phyloP scores from a whole-genome alignment of 2,888 invertebrate species.

The Tupiocoris notatus region DNA sequence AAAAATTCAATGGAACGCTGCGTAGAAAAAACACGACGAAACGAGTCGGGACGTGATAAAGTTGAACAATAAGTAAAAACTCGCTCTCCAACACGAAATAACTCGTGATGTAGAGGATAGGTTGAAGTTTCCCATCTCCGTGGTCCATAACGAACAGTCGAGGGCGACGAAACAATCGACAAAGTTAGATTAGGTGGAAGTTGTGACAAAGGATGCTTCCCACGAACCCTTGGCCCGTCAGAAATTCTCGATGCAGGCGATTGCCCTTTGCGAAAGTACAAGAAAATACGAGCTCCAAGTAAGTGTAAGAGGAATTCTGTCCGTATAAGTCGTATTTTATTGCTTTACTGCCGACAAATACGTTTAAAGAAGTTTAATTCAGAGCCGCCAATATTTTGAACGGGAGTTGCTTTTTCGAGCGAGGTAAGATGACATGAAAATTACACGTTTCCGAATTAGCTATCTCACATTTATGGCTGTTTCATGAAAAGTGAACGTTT shows the following conservation, averaged over 20 bases:
- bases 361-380: not conserved
- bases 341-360: not conserved
- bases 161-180: constrained; percentile 25
- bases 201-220: not conserved
- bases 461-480: no score
- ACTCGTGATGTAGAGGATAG: not conserved
- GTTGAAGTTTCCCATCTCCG: not conserved
- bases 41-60: constrained; percentile 22
- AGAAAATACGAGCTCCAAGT: not conserved
- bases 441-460: no score
- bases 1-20: not conserved
- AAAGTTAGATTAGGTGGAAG: constrained; percentile 32
- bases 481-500: no score
- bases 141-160: not conserved
- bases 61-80: constrained; percentile 28
- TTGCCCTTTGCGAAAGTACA: not conserved
- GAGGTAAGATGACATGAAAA: no score
- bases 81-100: constrained; percentile 8
- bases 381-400: no score
- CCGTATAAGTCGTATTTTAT: not conserved
- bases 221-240: not conserved
- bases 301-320: not conserved
- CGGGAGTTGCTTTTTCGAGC: no score
- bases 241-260: no score
- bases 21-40: no score